Evolutionary conservation across 2,797 vertebrate species (phyloP).

Genomic region (Hephaestus fuliginosus): DNA sequence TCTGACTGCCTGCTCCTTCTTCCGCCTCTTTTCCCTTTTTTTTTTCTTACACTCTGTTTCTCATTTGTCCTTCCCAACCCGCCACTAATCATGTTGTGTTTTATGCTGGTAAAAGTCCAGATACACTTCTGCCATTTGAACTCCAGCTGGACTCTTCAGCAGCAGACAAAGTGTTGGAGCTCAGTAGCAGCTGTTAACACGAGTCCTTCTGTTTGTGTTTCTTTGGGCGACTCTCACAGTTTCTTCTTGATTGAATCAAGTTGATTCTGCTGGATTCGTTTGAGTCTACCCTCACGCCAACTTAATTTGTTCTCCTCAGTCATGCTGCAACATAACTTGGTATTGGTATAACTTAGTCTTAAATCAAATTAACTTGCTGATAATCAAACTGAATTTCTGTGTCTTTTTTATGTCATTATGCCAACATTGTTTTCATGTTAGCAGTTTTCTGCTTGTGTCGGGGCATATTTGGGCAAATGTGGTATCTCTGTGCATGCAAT

Average conservation of each 20-base stretch:
- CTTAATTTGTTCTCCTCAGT: background rate
- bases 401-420: background rate
- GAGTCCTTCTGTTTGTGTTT: background rate
- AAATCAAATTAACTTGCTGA: no score
- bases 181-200: constrained; percentile 16
- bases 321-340: background rate
- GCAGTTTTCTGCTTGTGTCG: background rate
- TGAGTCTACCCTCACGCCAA: no score
- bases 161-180: constrained; percentile 5
- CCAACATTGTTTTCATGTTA: background rate
- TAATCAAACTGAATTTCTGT: background rate
- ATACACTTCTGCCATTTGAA: background rate
- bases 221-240: background rate
- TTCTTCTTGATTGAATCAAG: background rate
- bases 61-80: background rate
- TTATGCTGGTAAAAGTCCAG: background rate
- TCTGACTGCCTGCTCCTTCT: background rate
- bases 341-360: background rate
- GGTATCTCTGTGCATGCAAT: background rate
- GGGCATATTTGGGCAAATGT: background rate
- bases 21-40: background rate
- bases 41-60: background rate
- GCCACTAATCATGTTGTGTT: background rate
- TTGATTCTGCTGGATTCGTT: background rate
- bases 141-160: background rate